Percentiles rank a stretch among this genome's conserved stretches.
These are phyloP conservation scores for Ceratoteleas bidentatus DNA, from an alignment of 1,140 invertebrate genomes.

Conservation along the genomic window DNA sequence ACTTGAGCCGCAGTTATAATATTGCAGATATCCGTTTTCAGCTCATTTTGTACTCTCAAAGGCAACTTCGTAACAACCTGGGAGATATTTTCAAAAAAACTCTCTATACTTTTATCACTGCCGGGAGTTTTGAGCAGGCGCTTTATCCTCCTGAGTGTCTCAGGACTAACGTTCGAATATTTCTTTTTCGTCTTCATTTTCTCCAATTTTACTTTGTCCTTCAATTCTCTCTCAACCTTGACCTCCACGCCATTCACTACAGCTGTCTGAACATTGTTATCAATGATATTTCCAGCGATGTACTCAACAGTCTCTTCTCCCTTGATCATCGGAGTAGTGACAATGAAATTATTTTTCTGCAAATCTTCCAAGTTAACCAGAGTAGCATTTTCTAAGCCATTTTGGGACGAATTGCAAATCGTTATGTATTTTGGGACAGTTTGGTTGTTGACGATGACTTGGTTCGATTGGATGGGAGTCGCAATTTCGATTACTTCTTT, in stretches of 20 bases:
- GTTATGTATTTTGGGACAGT: slow-evolving; percentile 48
- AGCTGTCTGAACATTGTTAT: not conserved
- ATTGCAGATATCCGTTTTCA: not conserved
- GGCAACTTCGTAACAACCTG: not conserved
- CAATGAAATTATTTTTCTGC: slow-evolving; percentile 39
- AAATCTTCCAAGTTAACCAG: slow-evolving; percentile 33
- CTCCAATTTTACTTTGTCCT: not conserved
- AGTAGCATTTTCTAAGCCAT: slow-evolving; percentile 21
- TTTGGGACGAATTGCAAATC: slow-evolving; percentile 43
- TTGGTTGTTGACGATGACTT: slow-evolving; percentile 42
- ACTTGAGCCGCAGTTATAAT: not conserved
- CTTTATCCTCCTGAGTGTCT: not conserved
- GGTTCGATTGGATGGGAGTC: slow-evolving; percentile 30
- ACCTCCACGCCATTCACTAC: not conserved
- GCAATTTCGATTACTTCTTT: slow-evolving; percentile 41
- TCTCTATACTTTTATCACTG: not conserved
- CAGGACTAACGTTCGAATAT: not conserved
- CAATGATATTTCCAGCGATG: slow-evolving; percentile 1
- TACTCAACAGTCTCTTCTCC: slow-evolving; percentile 11
- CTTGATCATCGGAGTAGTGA: slow-evolving; percentile 13
- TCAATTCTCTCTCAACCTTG: not conserved
- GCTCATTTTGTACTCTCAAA: not conserved
- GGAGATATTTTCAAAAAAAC: not conserved
- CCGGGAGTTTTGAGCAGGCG: not conserved
- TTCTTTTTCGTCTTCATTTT: not conserved